Evolutionary conservation across 2,888 invertebrate species (phyloP).

Genomic region (Diabrotica balteata): DNA sequence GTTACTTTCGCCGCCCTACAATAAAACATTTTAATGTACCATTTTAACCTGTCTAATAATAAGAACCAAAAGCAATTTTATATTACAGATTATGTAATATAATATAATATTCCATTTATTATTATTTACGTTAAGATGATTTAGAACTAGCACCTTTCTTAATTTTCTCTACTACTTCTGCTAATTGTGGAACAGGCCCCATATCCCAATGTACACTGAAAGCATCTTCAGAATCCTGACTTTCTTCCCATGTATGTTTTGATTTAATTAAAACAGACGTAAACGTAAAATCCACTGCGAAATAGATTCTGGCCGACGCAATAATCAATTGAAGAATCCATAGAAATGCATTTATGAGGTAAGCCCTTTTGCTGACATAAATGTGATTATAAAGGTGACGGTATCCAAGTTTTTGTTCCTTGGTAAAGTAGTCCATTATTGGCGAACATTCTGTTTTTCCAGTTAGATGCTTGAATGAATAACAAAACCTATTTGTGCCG

Average conservation of each 20-base stretch:
- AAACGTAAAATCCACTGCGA: conserved; percentile 45
- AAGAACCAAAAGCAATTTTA: no score
- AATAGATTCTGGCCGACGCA: conserved; percentile 43
- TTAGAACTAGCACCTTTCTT: neutral
- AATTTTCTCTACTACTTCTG: conserved; percentile 1
- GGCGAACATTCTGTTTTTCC: conserved; percentile 40
- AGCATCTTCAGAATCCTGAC: conserved; percentile 12
- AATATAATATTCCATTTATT: no score
- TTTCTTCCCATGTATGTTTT: neutral
- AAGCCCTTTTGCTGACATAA: conserved; percentile 30
- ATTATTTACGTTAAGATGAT: no score
- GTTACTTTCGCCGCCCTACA: no score
- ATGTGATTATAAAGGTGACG: conserved; percentile 30
- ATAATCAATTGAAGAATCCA: conserved; percentile 45
- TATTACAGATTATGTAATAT: no score
- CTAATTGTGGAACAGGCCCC: neutral
- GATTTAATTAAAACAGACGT: conserved; percentile 14
- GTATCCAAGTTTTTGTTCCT: conserved; percentile 36
- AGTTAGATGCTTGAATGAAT: conserved; percentile 42
- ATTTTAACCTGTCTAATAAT: no score
- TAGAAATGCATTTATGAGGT: conserved; percentile 35
- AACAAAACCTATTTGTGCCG: conserved; percentile 47
- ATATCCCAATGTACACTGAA: conserved; percentile 3
- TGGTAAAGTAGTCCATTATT: conserved; percentile 46
- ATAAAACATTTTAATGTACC: no score